These are phyloP conservation scores for Spatulosminthurus flaviceps DNA, from an alignment of 2,888 invertebrate genomes.

Conservation along the genomic window DNA sequence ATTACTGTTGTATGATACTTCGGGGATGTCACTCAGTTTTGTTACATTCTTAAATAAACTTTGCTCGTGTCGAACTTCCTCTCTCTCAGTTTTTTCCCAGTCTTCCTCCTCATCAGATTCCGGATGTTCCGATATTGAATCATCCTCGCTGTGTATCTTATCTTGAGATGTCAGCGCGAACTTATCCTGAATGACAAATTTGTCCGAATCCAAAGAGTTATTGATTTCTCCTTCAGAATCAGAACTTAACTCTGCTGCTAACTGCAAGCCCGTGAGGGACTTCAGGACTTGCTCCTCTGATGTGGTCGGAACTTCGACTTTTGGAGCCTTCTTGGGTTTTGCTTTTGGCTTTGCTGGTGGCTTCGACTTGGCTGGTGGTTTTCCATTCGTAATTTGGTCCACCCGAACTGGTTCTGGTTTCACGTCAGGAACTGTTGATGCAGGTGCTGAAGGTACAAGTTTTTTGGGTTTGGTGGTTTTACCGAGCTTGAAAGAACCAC, in stretches of 20 bases:
- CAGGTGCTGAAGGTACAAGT: no score
- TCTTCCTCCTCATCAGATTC: not conserved
- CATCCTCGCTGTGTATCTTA: not conserved
- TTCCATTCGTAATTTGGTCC: not conserved
- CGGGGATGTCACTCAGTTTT: not conserved
- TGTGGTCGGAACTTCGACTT: not conserved
- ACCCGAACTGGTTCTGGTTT: no score
- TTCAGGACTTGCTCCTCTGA: not conserved
- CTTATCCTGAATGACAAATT: no score
- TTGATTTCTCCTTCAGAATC: no score
- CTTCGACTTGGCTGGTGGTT: not conserved
- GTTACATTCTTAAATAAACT: no score
- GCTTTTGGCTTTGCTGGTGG: not conserved
- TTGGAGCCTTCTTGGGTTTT: not conserved
- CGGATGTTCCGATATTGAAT: not conserved
- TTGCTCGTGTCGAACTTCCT: no score
- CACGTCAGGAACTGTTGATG: not conserved
- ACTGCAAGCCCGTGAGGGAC: not conserved
- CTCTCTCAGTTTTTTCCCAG: no score
- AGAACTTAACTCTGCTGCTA: not conserved
- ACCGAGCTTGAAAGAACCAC: constrained; percentile 18
- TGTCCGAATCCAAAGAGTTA: no score
- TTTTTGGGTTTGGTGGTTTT: not conserved
- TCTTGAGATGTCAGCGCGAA: no score
- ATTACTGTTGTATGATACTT: not conserved